phyloP scores from a whole-genome alignment of 2,797 vertebrate species.

The Enteromius thamalakanensis region DNA sequence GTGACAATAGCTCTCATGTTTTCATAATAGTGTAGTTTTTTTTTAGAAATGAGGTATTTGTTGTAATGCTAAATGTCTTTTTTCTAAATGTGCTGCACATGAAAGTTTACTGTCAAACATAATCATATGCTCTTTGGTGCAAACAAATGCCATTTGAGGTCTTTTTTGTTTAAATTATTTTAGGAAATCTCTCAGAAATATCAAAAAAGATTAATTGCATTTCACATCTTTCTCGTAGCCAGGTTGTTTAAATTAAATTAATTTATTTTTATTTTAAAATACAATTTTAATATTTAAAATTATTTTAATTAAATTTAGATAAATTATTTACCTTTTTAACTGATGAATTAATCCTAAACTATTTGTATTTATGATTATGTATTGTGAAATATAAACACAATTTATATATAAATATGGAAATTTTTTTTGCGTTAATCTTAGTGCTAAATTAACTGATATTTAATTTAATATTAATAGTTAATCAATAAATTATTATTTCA shows the following conservation, averaged over 20 bases:
- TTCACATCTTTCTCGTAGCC: not conserved
- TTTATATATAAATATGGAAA: not conserved
- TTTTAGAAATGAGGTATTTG: not conserved
- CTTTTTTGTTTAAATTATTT: not conserved
- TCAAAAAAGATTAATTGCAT: not conserved
- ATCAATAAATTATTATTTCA: not conserved
- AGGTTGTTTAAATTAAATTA: not conserved
- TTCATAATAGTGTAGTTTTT: constrained; percentile 9
- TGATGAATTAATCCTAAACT: not conserved
- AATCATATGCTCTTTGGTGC: not conserved
- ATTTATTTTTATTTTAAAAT: not conserved
- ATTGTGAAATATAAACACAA: not conserved
- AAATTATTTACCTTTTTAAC: not conserved
- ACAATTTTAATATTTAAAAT: not conserved
- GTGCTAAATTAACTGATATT: not conserved
- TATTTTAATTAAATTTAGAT: not conserved
- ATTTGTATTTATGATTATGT: not conserved
- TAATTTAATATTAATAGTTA: not conserved
- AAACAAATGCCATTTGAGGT: not conserved
- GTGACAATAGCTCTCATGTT: not conserved
- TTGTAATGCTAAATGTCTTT: not conserved
- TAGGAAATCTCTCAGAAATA: not conserved
- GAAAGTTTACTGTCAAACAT: not conserved
- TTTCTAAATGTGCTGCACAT: not conserved
- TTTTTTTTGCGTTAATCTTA: not conserved